Conservation (phyloP, 2,113 vertebrate species). For the Pachycephala philippinensis region DNA sequence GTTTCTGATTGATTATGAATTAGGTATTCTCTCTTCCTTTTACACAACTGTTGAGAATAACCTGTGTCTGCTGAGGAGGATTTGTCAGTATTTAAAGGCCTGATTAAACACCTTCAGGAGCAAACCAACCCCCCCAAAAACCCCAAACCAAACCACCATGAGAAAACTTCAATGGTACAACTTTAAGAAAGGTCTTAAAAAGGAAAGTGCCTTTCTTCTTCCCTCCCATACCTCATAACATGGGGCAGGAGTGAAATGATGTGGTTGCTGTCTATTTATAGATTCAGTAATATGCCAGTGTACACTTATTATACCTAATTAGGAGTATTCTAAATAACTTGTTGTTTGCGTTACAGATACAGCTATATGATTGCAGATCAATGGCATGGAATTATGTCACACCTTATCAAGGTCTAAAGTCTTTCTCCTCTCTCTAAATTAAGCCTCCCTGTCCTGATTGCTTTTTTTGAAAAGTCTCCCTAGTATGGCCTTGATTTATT, state of each 20-base stretch:
- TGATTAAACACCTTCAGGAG: background rate
- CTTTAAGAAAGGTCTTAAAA: background rate
- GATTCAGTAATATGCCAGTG: background rate
- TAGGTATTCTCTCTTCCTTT: background rate
- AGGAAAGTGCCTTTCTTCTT: background rate
- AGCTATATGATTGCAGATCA: constrained; percentile 4
- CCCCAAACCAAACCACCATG: background rate
- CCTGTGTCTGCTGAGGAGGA: background rate
- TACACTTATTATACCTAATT: background rate
- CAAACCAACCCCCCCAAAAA: background rate
- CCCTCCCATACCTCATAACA: background rate
- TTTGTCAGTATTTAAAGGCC: background rate
- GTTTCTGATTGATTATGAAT: background rate
- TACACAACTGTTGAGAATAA: background rate
- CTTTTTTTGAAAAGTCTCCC: background rate
- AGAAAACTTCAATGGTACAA: background rate
- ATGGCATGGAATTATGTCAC: background rate
- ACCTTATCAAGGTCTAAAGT: constrained; percentile 26
- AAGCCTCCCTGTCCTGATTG: background rate
- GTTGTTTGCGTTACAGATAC: constrained; percentile 33
- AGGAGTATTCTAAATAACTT: constrained; percentile 14
- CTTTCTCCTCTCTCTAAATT: background rate
- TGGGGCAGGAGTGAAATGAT: background rate
- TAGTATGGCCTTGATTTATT: background rate
- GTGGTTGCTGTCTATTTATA: constrained; percentile 1